These are phyloP conservation scores for Gonioctena quinquepunctata DNA, from an alignment of 1,140 invertebrate species.

Conservation along the genomic window DNA sequence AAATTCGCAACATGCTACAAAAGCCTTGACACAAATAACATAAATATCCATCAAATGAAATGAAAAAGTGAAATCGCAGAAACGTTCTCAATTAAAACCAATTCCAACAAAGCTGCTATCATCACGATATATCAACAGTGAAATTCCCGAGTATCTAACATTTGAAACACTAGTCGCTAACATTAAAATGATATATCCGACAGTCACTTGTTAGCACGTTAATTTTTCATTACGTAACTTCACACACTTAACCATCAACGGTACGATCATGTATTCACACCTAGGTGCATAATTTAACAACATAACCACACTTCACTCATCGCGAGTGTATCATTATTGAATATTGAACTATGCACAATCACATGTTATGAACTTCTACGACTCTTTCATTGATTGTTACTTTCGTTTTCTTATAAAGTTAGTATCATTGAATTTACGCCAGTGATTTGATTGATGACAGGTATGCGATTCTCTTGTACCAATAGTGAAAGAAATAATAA, in stretches of 20 bases:
- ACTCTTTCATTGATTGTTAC: not conserved
- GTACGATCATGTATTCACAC: not conserved
- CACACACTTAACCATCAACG: not conserved
- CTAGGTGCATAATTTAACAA: not conserved
- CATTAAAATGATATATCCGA: not conserved
- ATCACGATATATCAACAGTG: too few relatives aligned
- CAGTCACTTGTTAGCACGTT: not conserved
- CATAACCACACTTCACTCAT: not conserved
- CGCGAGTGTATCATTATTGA: not conserved
- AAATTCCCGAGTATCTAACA: not conserved
- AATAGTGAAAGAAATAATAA: too few relatives aligned
- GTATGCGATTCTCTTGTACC: too few relatives aligned
- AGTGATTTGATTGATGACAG: too few relatives aligned
- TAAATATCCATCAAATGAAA: too few relatives aligned
- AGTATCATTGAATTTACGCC: too few relatives aligned
- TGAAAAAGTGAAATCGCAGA: too few relatives aligned
- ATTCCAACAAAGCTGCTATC: too few relatives aligned
- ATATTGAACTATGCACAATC: not conserved
- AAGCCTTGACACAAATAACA: too few relatives aligned
- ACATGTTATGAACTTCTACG: not conserved
- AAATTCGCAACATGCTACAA: too few relatives aligned
- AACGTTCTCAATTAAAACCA: too few relatives aligned
- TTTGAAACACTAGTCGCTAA: not conserved
- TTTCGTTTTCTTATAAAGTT: not conserved
- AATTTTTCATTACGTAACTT: not conserved